phyloP scores from a whole-genome alignment of 2,888 invertebrate genomes.

The Cerastoderma edule region DNA sequence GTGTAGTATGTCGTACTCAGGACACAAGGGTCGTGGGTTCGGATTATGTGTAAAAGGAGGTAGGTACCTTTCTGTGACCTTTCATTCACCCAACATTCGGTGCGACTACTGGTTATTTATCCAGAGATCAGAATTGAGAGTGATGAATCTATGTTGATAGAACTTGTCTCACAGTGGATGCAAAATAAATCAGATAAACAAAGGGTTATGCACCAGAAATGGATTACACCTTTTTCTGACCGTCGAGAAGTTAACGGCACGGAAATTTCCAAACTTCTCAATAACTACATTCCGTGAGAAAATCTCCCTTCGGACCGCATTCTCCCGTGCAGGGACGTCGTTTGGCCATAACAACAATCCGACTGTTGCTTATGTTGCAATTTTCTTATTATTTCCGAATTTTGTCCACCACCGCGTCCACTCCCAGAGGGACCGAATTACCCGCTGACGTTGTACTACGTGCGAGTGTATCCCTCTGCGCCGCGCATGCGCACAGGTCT shows the following conservation, averaged over 20 bases:
- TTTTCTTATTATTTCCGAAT: conserved; percentile 21
- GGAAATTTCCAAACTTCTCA: neutral
- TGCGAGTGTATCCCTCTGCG: conserved; percentile 12
- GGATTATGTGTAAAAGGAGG: too few species aligned
- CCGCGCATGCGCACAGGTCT: conserved; percentile 11
- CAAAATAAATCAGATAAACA: too few species aligned
- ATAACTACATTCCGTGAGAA: conserved; percentile 17
- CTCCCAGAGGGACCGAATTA: conserved; percentile 18
- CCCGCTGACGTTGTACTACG: conserved; percentile 18
- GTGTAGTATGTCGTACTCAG: too few species aligned
- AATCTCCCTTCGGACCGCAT: neutral
- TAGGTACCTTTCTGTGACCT: too few species aligned
- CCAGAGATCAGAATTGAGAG: too few species aligned
- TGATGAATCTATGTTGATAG: too few species aligned
- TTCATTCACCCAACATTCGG: too few species aligned
- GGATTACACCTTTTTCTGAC: too few species aligned
- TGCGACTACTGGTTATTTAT: too few species aligned
- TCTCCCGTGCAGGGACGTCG: conserved; percentile 18
- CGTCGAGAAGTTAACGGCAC: neutral
- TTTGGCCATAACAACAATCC: conserved; percentile 7
- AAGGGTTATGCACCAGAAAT: too few species aligned
- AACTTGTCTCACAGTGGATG: too few species aligned
- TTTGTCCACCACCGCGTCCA: conserved; percentile 9
- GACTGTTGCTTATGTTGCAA: conserved; percentile 21
- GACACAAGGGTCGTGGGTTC: too few species aligned